A percentile compares a stretch with the other conserved stretches of the same genome.
These are phyloP conservation scores for Lochmaea capreae DNA, from an alignment of 2,888 invertebrate genomes.

Conservation along the genomic window DNA sequence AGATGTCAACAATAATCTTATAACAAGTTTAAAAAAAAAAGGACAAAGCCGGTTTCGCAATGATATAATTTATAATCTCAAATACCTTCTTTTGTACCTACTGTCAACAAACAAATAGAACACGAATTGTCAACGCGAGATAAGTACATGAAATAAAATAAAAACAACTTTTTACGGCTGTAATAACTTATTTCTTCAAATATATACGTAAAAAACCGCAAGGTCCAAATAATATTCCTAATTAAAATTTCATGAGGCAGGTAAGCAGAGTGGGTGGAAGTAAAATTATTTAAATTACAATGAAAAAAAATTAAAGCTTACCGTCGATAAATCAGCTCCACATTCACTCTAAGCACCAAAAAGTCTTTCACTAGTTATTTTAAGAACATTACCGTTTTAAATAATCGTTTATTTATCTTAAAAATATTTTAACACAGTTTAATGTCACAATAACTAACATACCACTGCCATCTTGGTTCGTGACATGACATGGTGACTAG, in stretches of 20 bases:
- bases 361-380: slow-evolving; percentile 8
- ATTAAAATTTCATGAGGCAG: slow-evolving; percentile 50
- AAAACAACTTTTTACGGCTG: slow-evolving; percentile 26
- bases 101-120: slow-evolving; percentile 43
- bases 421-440: slow-evolving; percentile 43
- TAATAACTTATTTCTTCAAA: slow-evolving; percentile 26
- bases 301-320: slow-evolving; percentile 35
- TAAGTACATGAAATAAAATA: background rate
- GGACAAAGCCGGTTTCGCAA: slow-evolving; percentile 40
- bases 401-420: slow-evolving; percentile 20
- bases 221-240: slow-evolving; percentile 37
- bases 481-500: slow-evolving; percentile 34
- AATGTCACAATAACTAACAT: slow-evolving; percentile 52
- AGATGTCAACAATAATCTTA: background rate
- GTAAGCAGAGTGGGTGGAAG: slow-evolving; percentile 50
- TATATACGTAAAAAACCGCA: slow-evolving; percentile 17
- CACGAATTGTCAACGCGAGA: slow-evolving; percentile 12
- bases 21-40: slow-evolving; percentile 7
- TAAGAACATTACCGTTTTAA: slow-evolving; percentile 14
- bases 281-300: slow-evolving; percentile 34
- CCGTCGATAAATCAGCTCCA: slow-evolving; percentile 35
- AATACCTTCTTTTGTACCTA: slow-evolving; percentile 19
- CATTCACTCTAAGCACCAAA: slow-evolving; percentile 11
- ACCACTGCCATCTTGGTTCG: slow-evolving; percentile 51
- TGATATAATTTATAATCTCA: slow-evolving; percentile 28